Evolutionary conservation across 1,140 invertebrate species (phyloP).

Genomic region (Ericerus pela): DNA sequence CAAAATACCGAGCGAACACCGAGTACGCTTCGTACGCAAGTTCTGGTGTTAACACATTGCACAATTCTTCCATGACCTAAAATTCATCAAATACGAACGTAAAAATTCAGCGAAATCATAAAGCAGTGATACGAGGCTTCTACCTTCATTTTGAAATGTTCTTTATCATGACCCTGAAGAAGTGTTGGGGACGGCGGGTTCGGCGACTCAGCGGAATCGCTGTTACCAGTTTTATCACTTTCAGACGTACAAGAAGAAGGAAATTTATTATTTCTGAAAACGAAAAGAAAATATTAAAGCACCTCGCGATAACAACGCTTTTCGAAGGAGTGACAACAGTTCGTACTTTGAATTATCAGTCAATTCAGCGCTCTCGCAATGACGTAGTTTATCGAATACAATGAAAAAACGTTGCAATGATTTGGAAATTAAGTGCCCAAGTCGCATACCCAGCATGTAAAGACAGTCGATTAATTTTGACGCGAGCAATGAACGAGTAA

Average conservation of each 20-base stretch:
- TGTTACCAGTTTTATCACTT: slow-evolving; percentile 7
- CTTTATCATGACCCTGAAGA: slow-evolving; percentile 8
- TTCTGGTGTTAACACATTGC: slow-evolving; percentile 62
- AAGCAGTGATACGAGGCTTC: too few species aligned
- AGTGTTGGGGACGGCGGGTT: not conserved
- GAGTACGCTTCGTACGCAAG: slow-evolving; percentile 70
- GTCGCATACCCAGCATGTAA: slow-evolving; percentile 62
- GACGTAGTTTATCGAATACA: slow-evolving; percentile 66
- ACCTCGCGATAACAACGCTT: not conserved
- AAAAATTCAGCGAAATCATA: too few species aligned
- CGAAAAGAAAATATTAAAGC: not conserved
- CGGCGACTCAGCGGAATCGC: slow-evolving; percentile 19
- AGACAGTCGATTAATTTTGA: slow-evolving; percentile 67
- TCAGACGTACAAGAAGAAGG: not conserved
- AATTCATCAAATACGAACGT: slow-evolving; percentile 6
- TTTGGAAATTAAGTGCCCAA: slow-evolving; percentile 54
- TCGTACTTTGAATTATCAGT: not conserved
- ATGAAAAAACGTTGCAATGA: slow-evolving; percentile 63
- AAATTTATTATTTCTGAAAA: not conserved
- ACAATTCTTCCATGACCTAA: slow-evolving; percentile 59
- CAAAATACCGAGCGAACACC: slow-evolving; percentile 55
- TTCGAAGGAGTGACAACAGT: not conserved
- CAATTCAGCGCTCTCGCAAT: slow-evolving; percentile 14
- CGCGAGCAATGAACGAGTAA: slow-evolving; percentile 54
- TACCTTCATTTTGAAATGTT: slow-evolving; percentile 16